Conservation (phyloP, 2,797 vertebrate species). For the Selene dorsalis region DNA sequence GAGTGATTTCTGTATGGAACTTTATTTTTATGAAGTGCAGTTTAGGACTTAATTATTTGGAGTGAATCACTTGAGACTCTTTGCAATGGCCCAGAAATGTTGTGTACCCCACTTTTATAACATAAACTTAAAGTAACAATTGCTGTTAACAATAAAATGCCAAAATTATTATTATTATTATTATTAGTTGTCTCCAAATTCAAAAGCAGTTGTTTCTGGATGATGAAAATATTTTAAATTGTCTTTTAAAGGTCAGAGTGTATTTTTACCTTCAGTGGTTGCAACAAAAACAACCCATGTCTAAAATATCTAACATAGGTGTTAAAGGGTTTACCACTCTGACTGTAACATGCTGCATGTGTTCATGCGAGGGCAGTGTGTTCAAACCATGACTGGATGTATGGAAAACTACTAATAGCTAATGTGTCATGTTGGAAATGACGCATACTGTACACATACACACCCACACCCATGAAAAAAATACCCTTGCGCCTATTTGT, state of each 20-base stretch:
- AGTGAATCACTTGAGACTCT: neutral
- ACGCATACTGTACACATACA: conserved; percentile 56
- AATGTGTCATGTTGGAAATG: conserved; percentile 48
- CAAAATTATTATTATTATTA: neutral
- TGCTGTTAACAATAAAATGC: neutral
- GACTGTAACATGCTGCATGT: no score
- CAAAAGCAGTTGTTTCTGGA: neutral
- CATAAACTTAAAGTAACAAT: no score
- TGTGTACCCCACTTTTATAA: no score
- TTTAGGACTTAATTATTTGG: neutral
- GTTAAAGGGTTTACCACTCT: neutral
- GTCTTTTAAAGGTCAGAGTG: neutral
- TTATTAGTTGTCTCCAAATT: neutral
- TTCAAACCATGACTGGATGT: no score
- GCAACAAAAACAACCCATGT: neutral
- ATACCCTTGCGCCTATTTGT: conserved; percentile 66
- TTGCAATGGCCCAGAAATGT: neutral
- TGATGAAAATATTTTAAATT: neutral
- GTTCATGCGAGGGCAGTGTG: no score
- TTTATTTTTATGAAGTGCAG: neutral
- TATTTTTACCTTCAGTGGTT: neutral
- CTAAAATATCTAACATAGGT: neutral
- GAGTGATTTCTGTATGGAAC: neutral
- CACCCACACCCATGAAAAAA: conserved; percentile 64
- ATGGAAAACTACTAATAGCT: conserved; percentile 43